Base-by-base conservation (phyloP, 2,113 vertebrate species). In the Nicator chloris region DNA sequence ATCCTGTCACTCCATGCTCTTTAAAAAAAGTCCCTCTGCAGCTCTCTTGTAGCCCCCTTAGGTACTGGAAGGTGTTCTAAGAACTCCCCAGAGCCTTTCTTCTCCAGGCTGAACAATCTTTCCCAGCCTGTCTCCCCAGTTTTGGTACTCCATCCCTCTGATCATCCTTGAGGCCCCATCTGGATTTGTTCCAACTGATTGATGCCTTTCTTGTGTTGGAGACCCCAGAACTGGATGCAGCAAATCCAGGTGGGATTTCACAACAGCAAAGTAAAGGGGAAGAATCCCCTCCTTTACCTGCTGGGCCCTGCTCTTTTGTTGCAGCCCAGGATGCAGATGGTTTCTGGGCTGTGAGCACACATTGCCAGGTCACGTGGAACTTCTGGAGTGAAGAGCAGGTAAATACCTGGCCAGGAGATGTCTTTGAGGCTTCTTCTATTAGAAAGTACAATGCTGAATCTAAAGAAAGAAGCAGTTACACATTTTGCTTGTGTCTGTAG, bases 321-420 rank as follows among this genome's bases (percentile, higher is more conserved):
- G 66, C n/a, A 75, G 53, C 54, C n/a, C 70, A 19, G 24, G 24
- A 13, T 61, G n/a, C n/a, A 39, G 30, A 4, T 27, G 39, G 5
- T 42, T 42, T 33, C 30, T 69, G 40, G 39, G 45, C 28, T 82
- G 13, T 53, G n/a, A 76, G 49, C 5, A 35, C 27, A 20, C 26
- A 13, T 24, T 42, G 7, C 27, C 6, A 6, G 35, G 71, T 9
- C 35, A 28, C 1, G 0, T 23, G 18, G 27, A 49, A 33, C 7
- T 42, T n/a, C n/a, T 54, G 6, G 23, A 63, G 18, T 2, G 3
- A 31, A 70, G 20, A 92, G 16, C 13, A 77, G 63, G 18, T 22
- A 61, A 73, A 15, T 20, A 53, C 8, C 42, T 39, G n/a, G 7
- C 23, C 31, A 65, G 20, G 19, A 65, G 22, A 54, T 13, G 7